Evolutionary conservation across 2,888 invertebrate genomes (phyloP).

Genomic region (Ganaspis brasiliensis): DNA sequence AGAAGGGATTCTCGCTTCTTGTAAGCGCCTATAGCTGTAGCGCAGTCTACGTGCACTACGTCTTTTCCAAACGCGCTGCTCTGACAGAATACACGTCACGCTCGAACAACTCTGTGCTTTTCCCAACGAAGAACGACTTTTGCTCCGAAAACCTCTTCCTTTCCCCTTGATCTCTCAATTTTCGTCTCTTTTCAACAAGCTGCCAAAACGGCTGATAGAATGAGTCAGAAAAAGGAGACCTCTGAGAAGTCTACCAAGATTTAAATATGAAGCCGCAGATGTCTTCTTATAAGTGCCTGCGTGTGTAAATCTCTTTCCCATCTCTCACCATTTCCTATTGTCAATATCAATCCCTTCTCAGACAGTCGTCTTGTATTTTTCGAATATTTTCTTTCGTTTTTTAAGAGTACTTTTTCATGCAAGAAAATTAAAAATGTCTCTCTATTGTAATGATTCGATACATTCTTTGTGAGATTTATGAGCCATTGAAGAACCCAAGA

Average conservation of each 20-base stretch:
- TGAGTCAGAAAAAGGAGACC: background rate
- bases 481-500: no score
- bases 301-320: background rate
- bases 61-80: slow-evolving; percentile 40
- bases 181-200: slow-evolving; percentile 17
- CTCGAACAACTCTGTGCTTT: slow-evolving; percentile 67
- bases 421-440: no score
- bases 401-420: background rate
- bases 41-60: slow-evolving; percentile 22
- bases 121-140: slow-evolving; percentile 40
- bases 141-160: slow-evolving; percentile 19
- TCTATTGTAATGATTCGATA: no score
- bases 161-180: slow-evolving; percentile 16
- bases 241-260: background rate
- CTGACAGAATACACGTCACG: slow-evolving; percentile 72
- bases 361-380: slow-evolving; percentile 17
- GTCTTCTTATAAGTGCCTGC: slow-evolving; percentile 27
- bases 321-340: slow-evolving; percentile 7
- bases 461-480: no score
- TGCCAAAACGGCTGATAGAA: background rate
- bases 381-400: background rate
- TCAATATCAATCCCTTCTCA: slow-evolving; percentile 35
- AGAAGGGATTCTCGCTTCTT: slow-evolving; percentile 47
- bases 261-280: slow-evolving; percentile 18
- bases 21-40: slow-evolving; percentile 39